Base-by-base conservation (phyloP, 2,888 invertebrate genomes). In the Lasioglossum oenotherae region DNA sequence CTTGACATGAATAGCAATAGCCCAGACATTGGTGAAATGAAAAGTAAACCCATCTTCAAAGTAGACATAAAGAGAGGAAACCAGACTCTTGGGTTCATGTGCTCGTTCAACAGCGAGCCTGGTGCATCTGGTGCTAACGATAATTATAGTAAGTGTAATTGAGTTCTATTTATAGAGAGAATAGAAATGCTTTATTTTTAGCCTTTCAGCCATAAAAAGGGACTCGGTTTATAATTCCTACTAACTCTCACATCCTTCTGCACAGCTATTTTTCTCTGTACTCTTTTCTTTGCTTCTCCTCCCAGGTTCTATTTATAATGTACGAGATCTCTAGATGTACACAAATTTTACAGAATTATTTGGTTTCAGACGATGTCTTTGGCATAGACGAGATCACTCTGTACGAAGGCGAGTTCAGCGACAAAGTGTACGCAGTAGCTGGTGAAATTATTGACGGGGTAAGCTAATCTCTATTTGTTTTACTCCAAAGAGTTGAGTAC, bases 391-490 rank as follows among this genome's bases (percentile, higher is more conserved):
- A 99, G 96, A 96, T 99, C 85, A 97, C 98, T 6, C 96, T 99
- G 85, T 98, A 97, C 94, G 97, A 98, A 89, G 98, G 98, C 31
- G 98, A 98, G 92, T 98, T 98, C 97, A 97, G 97, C 85, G 98
- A 99, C 88, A 98, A 98, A 93, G 97, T 97, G 19, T 98, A 98
- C 92, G 97, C 98, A 5, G 98, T 99, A 12, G 98, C 98, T 82
- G 99, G 99, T 74, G 99, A 99, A 94, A 98, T 99, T 85, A 97
- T 99, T 80, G 99, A 99, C 95, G 99, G 98, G 92, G 99, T 99
- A 96, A 96, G 97, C 96, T 64, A 31, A 64, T 2, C 6, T 44
- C 5, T 4, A 44, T 14, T 74, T 10, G 4, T 0, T 23, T 46
- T 23, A 46, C 8, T 46, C 89, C 89, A 89, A 89, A 86, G 84